phyloP scores from a whole-genome alignment of 1,140 invertebrate genomes.

The Platorchestia sp. region DNA sequence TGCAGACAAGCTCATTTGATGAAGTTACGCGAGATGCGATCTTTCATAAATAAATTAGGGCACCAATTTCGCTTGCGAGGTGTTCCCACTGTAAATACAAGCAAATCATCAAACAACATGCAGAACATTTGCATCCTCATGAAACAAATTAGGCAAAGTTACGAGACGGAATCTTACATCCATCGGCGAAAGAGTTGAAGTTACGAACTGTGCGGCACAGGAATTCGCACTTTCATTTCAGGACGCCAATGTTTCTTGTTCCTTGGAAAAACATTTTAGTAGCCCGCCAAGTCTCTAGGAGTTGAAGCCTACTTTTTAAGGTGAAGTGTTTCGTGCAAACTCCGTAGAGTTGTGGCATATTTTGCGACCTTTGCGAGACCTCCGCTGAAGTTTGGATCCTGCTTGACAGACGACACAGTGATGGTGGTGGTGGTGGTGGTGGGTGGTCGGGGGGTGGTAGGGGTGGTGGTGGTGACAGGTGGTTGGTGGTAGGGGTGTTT shows the following conservation, averaged over 20 bases:
- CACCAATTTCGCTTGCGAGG: no score
- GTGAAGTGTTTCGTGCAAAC: neutral
- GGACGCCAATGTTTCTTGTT: neutral
- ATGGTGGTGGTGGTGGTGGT: neutral
- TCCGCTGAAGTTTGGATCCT: neutral
- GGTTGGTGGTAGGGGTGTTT: no score
- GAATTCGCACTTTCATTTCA: neutral
- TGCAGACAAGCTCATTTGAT: no score
- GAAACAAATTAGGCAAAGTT: no score
- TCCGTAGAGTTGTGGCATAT: constrained; percentile 17
- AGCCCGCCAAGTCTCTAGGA: neutral
- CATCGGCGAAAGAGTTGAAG: neutral
- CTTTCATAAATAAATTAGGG: no score
- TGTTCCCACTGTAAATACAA: no score
- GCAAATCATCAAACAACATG: no score
- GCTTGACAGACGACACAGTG: constrained; percentile 11
- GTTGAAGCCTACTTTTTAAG: neutral
- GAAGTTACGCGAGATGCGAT: no score
- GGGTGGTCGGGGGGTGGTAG: neutral
- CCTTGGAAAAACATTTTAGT: neutral
- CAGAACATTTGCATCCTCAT: no score
- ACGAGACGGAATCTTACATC: no score
- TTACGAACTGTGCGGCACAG: neutral
- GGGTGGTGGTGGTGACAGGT: neutral
- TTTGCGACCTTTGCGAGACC: neutral